Conservation (phyloP, 2,797 vertebrate genomes). For the Tarsius wallacei region DNA sequence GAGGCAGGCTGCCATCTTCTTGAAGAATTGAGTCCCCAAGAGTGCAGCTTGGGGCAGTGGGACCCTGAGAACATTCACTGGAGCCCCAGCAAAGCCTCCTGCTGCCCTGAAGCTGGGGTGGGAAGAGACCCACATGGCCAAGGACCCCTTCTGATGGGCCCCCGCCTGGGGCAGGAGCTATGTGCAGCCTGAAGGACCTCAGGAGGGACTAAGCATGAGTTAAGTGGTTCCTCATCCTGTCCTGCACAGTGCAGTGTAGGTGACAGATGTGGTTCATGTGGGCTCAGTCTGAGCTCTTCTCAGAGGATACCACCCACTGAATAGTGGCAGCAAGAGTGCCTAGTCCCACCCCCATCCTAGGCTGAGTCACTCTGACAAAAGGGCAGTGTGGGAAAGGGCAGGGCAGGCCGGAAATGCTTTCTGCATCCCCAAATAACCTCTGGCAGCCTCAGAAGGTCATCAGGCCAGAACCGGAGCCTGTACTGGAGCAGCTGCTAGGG, state of each 20-base stretch:
- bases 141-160: not conserved
- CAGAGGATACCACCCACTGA: constrained; percentile 45
- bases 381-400: constrained; percentile 81
- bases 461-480: constrained; percentile 31
- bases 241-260: not conserved
- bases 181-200: not conserved
- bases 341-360: not conserved
- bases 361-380: constrained; percentile 81
- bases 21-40: not conserved
- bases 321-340: not conserved
- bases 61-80: not conserved
- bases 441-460: constrained; percentile 77
- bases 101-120: not conserved
- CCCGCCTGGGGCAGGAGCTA: not conserved
- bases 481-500: not conserved
- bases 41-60: not conserved
- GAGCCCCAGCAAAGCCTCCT: not conserved
- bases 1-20: not conserved
- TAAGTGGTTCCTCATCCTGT: not conserved
- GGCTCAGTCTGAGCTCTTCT: constrained; percentile 8
- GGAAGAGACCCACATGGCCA: not conserved
- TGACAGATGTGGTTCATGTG: not conserved
- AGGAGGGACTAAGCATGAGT: not conserved
- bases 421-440: constrained; percentile 83
- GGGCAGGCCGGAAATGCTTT: constrained; percentile 78